phyloP scores from a whole-genome alignment of 2,113 vertebrate genomes.

The Microtus ochrogaster region DNA sequence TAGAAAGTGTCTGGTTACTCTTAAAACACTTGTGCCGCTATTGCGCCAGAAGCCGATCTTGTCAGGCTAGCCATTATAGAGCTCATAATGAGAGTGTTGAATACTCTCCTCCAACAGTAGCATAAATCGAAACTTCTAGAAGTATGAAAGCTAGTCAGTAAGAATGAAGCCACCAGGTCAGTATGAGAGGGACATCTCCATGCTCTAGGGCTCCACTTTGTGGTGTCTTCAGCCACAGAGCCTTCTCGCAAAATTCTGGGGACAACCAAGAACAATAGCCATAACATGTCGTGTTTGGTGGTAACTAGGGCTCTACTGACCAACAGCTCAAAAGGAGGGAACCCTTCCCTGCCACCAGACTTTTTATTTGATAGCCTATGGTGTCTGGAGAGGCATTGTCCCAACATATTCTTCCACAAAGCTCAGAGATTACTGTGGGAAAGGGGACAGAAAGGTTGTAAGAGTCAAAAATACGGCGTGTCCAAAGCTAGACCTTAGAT shows the following conservation, averaged over 20 bases:
- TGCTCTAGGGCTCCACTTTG: neutral
- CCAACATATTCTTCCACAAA: neutral
- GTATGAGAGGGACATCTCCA: neutral
- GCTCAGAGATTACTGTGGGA: neutral
- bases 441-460: neutral
- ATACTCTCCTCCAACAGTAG: neutral
- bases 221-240: neutral
- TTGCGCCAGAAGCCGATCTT: neutral
- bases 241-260: neutral
- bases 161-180: neutral
- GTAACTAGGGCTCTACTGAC: neutral
- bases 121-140: neutral
- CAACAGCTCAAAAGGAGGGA: neutral
- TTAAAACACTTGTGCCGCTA: neutral
- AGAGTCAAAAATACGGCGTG: neutral
- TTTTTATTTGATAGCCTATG: neutral
- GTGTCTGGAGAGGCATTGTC: neutral
- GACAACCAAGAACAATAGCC: neutral
- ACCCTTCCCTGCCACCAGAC: neutral
- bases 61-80: too few species aligned
- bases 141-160: neutral
- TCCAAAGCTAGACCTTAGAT: neutral
- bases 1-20: neutral
- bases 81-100: neutral
- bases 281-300: neutral